Evolutionary conservation across 2,113 vertebrate species (phyloP).

Genomic region (Platichthys stellatus): DNA sequence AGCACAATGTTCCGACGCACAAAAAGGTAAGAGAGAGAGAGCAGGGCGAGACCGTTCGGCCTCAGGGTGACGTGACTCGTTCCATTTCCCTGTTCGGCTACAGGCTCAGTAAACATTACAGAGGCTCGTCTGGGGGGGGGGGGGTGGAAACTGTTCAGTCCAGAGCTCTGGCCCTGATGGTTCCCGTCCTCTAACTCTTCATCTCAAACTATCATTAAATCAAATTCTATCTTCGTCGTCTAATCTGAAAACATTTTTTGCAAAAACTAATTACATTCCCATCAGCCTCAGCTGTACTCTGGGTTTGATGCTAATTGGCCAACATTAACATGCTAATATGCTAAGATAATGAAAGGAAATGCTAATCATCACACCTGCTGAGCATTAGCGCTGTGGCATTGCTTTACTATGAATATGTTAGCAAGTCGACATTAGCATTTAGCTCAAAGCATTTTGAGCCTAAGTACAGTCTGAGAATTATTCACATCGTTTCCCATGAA

Average conservation of each 20-base stretch:
- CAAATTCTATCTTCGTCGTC: neutral
- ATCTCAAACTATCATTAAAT: neutral
- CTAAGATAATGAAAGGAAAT: neutral
- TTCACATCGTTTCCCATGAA: too few relatives aligned
- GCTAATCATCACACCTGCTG: neutral
- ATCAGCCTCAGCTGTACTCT: neutral
- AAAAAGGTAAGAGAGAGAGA: slow-evolving; percentile 62
- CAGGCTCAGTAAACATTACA: neutral
- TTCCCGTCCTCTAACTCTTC: too few relatives aligned
- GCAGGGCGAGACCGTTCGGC: neutral
- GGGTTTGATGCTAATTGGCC: too few relatives aligned
- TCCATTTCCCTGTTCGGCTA: neutral
- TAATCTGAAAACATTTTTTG: neutral
- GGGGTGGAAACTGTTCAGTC: too few relatives aligned
- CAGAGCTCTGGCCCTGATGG: too few relatives aligned
- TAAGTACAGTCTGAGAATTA: too few relatives aligned
- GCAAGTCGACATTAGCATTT: too few relatives aligned
- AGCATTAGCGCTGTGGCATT: neutral
- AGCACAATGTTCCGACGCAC: slow-evolving; percentile 72
- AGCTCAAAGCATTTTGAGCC: too few relatives aligned
- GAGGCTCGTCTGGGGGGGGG: neutral
- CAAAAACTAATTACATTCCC: neutral
- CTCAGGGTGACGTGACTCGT: slow-evolving; percentile 8
- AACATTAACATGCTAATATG: neutral
- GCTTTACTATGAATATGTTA: neutral